These are phyloP conservation scores for Hipposideros larvatus DNA, from an alignment of 2,797 vertebrate species.

Conservation along the genomic window DNA sequence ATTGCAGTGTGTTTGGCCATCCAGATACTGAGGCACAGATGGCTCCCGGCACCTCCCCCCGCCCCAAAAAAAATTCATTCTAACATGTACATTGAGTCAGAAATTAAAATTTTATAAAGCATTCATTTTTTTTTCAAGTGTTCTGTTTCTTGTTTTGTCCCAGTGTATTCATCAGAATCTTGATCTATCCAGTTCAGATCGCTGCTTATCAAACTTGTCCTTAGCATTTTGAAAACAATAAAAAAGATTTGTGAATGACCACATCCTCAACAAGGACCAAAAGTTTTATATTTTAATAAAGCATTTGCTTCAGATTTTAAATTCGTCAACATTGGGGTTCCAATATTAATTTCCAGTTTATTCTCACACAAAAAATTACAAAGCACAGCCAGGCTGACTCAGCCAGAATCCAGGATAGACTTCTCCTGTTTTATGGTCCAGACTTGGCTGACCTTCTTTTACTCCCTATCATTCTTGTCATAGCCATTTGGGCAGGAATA, in stretches of 20 bases:
- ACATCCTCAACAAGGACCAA: not conserved
- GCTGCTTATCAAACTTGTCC: not conserved
- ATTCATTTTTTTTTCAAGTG: not conserved
- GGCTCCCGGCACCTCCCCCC: too few species aligned
- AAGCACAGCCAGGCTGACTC: not conserved
- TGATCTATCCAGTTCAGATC: not conserved
- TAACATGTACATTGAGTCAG: not conserved
- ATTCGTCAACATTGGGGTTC: not conserved
- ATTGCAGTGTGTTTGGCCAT: too few species aligned
- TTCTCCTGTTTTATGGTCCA: not conserved
- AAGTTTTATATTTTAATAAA: not conserved
- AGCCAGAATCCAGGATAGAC: not conserved
- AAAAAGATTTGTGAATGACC: not conserved
- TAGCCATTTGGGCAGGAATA: not conserved
- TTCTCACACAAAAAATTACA: not conserved
- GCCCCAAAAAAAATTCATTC: not conserved
- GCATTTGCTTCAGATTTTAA: conserved; percentile 29
- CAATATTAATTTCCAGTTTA: not conserved
- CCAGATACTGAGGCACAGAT: too few species aligned
- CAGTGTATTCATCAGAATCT: not conserved
- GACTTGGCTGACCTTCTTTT: not conserved
- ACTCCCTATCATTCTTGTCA: not conserved
- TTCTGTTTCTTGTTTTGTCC: not conserved
- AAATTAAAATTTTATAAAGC: not conserved
- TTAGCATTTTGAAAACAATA: conserved; percentile 26